Percentiles rank a stretch among this genome's conserved stretches.
phyloP scores from a whole-genome alignment of 2,113 vertebrate genomes.

The Microtus oregoni region DNA sequence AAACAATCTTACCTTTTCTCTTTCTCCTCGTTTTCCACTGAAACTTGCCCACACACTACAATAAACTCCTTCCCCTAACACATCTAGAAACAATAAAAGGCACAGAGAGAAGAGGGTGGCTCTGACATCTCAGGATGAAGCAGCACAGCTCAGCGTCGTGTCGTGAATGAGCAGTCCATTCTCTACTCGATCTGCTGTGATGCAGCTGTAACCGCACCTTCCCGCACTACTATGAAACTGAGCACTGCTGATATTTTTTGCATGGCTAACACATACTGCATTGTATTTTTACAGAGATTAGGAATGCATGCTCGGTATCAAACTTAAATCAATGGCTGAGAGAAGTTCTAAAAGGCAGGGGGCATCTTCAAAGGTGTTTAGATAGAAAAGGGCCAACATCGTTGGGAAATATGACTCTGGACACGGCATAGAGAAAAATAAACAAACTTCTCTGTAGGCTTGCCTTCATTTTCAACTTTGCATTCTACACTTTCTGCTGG shows the following conservation, averaged over 20 bases:
- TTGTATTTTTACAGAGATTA: not conserved
- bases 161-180: not conserved
- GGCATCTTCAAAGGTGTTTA: not conserved
- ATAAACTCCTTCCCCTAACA: not conserved
- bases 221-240: not conserved
- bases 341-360: not conserved
- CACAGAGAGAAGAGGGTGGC: accelerated
- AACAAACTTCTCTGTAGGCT: not conserved
- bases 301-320: not conserved
- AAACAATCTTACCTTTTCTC: not conserved
- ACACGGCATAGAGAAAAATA: not conserved
- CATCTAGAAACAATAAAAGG: not conserved
- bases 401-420: not conserved
- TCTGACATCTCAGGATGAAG: not conserved
- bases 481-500: not conserved
- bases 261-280: not conserved
- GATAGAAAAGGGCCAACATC: not conserved
- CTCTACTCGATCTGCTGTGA: not conserved
- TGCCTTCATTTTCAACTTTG: not conserved
- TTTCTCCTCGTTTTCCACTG: not conserved
- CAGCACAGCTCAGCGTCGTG: not conserved
- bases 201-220: not conserved
- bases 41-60: too few relatives aligned
- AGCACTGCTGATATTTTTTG: not conserved
- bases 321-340: not conserved